These are phyloP conservation scores for Cheumatopsyche charites DNA, from an alignment of 1,140 invertebrate species.

Conservation along the genomic window DNA sequence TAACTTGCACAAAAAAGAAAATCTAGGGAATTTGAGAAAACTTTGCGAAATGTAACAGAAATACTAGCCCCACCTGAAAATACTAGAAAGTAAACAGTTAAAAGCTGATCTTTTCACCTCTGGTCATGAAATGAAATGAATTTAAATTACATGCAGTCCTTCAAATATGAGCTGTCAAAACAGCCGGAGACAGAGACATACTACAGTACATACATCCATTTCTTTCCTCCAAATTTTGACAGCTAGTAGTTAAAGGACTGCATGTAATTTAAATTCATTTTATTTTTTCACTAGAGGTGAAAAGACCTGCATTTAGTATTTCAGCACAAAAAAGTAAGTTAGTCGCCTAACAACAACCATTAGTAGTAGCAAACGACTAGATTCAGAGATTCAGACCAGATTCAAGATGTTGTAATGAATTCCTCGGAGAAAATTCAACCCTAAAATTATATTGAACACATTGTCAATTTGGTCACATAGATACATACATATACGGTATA, in stretches of 20 bases:
- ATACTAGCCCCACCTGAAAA: conserved; percentile 2
- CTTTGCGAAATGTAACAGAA: not conserved
- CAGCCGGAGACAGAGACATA: too few relatives aligned
- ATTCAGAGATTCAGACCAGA: not conserved
- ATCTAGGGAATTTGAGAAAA: too few relatives aligned
- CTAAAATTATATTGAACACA: conserved; percentile 13
- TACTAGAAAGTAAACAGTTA: not conserved
- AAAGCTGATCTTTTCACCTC: not conserved
- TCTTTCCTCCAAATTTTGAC: too few relatives aligned
- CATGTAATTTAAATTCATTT: too few relatives aligned
- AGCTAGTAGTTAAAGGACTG: too few relatives aligned
- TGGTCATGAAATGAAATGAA: too few relatives aligned
- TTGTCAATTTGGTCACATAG: conserved; percentile 4
- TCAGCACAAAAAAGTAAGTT: too few relatives aligned
- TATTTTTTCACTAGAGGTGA: too few relatives aligned
- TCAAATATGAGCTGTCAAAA: too few relatives aligned
- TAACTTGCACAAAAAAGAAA: too few relatives aligned
- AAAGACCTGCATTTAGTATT: too few relatives aligned
- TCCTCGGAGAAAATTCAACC: not conserved
- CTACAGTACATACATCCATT: not conserved
- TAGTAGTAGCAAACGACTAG: not conserved
- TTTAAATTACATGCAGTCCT: too few relatives aligned
- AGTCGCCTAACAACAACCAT: not conserved
- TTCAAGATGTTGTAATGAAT: not conserved
- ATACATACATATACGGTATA: not conserved